Evolutionary conservation across 2,888 invertebrate species (phyloP).

Genomic region (Petrolisthes manimaculis): DNA sequence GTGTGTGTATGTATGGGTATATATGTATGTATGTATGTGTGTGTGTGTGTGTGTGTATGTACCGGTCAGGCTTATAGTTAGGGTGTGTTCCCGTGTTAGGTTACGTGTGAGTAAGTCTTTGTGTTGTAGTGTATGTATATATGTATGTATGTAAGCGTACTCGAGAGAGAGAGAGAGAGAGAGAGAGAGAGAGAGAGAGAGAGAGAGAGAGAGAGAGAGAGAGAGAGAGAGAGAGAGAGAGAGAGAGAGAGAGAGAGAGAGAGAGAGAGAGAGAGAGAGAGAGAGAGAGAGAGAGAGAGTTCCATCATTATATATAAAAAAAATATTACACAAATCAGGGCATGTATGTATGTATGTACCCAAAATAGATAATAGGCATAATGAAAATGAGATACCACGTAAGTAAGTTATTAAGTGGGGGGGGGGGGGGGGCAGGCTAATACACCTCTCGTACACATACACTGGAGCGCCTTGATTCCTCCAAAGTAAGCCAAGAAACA

Average conservation of each 20-base stretch:
- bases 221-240: conserved; percentile 7
- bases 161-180: background rate
- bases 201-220: background rate
- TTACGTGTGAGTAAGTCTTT: background rate
- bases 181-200: background rate
- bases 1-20: background rate
- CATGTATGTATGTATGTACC: too few relatives aligned
- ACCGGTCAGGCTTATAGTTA: too few relatives aligned
- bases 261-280: conserved; percentile 4
- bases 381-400: too few relatives aligned
- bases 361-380: too few relatives aligned
- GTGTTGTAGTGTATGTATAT: background rate
- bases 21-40: background rate
- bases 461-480: too few relatives aligned
- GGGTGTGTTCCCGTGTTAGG: background rate
- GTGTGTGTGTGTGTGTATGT: background rate
- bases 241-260: background rate
- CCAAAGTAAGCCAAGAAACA: too few relatives aligned
- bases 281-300: background rate
- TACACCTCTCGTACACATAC: too few relatives aligned
- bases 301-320: background rate
- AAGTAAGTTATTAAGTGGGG: too few relatives aligned
- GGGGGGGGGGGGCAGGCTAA: too few relatives aligned
- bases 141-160: background rate
- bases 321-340: background rate